Evolutionary conservation across 2,888 invertebrate species (phyloP), one percentile per base, ranked within the genome.

Genomic region (Harpalus rufipes): DNA sequence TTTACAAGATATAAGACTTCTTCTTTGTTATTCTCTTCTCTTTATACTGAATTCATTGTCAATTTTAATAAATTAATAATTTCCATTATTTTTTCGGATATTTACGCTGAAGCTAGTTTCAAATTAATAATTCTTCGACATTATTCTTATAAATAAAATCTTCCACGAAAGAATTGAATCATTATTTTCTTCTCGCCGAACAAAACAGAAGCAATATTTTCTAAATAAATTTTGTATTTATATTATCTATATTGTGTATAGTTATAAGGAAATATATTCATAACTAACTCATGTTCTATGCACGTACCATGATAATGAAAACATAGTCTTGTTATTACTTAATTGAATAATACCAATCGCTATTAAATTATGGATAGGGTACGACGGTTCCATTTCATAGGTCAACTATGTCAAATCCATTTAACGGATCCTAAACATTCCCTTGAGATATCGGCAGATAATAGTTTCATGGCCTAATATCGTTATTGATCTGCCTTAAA

Each of bases 381-480:
- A 6, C 12, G 12, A 51, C 44, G 44, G 44, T 51, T 51, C 44
- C 10, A 51, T 51, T 51, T 12, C 44, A 51, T 51, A 51, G 44
- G 44, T 51, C 44, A 51, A 51, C 44, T 51, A 51, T 51, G 44
- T 51, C 44, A 51, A 51, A 51, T 51, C 44, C 44, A 51, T 51
- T 51, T 51, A 51, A 51, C 44, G 1, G 44, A 51, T 51, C 44
- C 44, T 51, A 51, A 51, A 51, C 44, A 51, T 51, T 51, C 44
- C 44, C 44, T 2, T 8, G 44, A 51, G 44, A 51, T 51, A 51
- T 51, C 44, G 44, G 44, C 6, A 10, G 44, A 51, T 51, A 51
- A 51, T 51, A 51, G 44, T 51, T 51, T 51, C 44, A 51, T 51
- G 44, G 44, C 44, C 44, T 51, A 51, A 51, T 51, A 51, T 51